These are phyloP conservation scores for Chaunax sp. DNA, from an alignment of 2,797 vertebrate species.

Conservation along the genomic window DNA sequence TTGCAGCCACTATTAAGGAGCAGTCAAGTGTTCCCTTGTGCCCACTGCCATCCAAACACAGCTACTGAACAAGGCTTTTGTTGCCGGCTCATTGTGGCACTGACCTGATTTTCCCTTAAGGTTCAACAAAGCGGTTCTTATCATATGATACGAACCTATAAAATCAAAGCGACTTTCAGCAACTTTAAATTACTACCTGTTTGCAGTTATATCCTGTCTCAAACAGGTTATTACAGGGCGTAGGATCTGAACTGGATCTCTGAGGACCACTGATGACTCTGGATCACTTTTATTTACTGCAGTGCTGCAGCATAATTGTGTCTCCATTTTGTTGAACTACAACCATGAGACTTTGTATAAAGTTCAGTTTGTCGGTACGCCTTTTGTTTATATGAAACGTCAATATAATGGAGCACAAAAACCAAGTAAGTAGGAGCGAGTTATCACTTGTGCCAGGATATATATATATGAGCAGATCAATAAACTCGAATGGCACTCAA, in stretches of 20 bases:
- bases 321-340: conserved; percentile 23
- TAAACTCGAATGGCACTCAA: too few species aligned
- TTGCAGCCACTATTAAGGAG: conserved; percentile 22
- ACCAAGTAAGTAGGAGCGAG: too few species aligned
- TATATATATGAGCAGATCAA: too few species aligned
- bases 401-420: too few species aligned
- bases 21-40: conserved; percentile 32
- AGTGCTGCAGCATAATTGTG: background rate
- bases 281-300: conserved; percentile 15
- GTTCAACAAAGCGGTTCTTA: conserved; percentile 22
- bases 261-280: conserved; percentile 19
- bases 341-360: too few species aligned
- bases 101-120: conserved; percentile 29
- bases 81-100: conserved; percentile 19
- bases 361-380: too few species aligned
- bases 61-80: conserved; percentile 29
- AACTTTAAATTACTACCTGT: conserved; percentile 20
- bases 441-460: too few species aligned
- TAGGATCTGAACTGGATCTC: conserved; percentile 28
- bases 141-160: conserved; percentile 20
- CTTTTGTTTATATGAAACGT: background rate
- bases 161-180: conserved; percentile 29
- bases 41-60: conserved; percentile 20
- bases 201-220: conserved; percentile 6
- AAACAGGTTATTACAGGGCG: conserved; percentile 27